phyloP scores from a whole-genome alignment of 2,113 vertebrate genomes.

The Pedionomus torquatus region DNA sequence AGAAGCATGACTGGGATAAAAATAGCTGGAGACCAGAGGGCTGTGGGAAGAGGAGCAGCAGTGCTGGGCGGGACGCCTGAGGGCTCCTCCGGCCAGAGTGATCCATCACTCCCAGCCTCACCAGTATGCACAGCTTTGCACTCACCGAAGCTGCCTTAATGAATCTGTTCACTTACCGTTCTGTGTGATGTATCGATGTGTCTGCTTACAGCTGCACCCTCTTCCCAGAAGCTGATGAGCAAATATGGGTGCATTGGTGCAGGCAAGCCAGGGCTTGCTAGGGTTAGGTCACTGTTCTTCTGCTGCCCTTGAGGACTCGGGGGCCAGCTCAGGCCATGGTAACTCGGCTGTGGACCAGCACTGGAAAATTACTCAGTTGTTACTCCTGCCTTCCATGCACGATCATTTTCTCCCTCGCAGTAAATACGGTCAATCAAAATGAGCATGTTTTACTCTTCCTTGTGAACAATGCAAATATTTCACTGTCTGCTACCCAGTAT shows the following conservation, averaged over 20 bases:
- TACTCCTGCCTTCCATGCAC: background rate
- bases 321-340: background rate
- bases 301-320: background rate
- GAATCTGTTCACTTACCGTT: accelerated
- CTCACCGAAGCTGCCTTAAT: background rate
- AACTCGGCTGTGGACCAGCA: background rate
- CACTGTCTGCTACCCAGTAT: background rate
- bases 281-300: background rate
- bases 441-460: background rate
- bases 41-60: background rate
- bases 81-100: background rate
- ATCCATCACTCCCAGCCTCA: background rate
- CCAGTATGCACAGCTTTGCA: accelerated
- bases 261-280: background rate
- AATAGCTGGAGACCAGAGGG: background rate
- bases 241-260: background rate
- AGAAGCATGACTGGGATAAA: background rate
- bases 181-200: accelerated
- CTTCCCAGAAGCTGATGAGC: background rate
- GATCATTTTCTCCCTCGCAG: accelerated
- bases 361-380: background rate
- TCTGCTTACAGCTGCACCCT: background rate
- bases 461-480: background rate
- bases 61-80: accelerated
- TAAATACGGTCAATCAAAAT: background rate